Percentiles rank a stretch among this genome's conserved stretches.
phyloP scores from a whole-genome alignment of 35 echinoderm and acorn worm genomes.

The Acanthaster planci region DNA sequence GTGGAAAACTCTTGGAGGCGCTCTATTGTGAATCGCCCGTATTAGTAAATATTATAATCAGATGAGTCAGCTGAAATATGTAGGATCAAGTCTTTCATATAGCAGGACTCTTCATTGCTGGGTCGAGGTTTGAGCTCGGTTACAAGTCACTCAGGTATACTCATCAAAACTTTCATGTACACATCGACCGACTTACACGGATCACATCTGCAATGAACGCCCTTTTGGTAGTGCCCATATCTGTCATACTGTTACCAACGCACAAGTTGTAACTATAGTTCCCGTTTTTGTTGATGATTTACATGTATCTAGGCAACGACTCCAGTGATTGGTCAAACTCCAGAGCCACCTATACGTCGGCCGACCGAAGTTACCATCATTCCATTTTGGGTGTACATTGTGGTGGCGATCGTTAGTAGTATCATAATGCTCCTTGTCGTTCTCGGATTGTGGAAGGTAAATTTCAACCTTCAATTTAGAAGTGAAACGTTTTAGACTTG shows the following conservation, averaged over 20 bases:
- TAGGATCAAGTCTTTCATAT: too few species aligned
- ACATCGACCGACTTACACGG: neutral
- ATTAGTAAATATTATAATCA: neutral
- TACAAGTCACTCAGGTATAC: neutral
- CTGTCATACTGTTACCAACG: neutral
- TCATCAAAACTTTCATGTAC: too few species aligned
- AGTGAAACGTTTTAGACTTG: neutral
- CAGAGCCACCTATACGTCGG: neutral
- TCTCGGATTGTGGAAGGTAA: neutral
- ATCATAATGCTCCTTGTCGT: neutral
- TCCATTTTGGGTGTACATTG: neutral
- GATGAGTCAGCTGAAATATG: neutral
- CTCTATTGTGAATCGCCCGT: too few species aligned
- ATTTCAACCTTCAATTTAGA: neutral
- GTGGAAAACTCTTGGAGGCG: too few species aligned
- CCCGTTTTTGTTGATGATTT: neutral
- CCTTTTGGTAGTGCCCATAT: neutral
- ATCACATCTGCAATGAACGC: neutral
- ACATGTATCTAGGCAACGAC: neutral
- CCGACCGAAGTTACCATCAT: neutral
- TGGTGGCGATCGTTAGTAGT: neutral
- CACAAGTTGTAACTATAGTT: neutral
- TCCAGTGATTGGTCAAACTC: slow-evolving; percentile 8
- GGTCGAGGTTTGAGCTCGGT: too few species aligned
- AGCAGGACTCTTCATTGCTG: too few species aligned